phyloP scores from a whole-genome alignment of 1,140 invertebrate genomes.

The Eupristina koningsbergeri region DNA sequence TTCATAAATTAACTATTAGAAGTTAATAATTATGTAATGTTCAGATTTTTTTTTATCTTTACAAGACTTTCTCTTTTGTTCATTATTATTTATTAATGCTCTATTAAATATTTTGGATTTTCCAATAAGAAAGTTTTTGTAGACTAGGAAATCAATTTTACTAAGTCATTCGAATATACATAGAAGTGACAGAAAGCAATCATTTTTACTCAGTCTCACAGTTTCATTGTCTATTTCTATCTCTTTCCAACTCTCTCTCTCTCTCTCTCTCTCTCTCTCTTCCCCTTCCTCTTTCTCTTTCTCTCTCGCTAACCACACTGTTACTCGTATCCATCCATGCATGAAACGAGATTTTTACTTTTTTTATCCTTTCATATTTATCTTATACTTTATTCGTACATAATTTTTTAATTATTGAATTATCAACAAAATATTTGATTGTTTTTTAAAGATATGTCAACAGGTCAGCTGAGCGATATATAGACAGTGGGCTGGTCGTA shows the following conservation, averaged over 20 bases:
- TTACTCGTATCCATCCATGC: neutral
- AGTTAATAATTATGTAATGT: conserved; percentile 2
- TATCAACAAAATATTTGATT: neutral
- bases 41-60: neutral
- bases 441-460: neutral
- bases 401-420: neutral
- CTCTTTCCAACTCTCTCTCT: too few relatives aligned
- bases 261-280: neutral
- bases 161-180: too few relatives aligned
- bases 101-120: neutral
- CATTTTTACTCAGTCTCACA: neutral
- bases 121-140: too few relatives aligned
- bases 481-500: neutral
- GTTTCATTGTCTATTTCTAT: neutral
- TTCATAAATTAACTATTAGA: neutral
- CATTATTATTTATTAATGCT: neutral
- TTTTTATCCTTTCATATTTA: neutral
- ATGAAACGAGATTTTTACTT: neutral
- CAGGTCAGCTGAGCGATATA: conserved; percentile 21
- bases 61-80: neutral
- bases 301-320: neutral
- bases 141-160: too few relatives aligned
- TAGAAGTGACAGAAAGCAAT: neutral
- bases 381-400: too few relatives aligned
- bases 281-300: too few relatives aligned